Base-by-base conservation (phyloP, 2,113 vertebrate genomes). In the Periophthalmus modestus region DNA sequence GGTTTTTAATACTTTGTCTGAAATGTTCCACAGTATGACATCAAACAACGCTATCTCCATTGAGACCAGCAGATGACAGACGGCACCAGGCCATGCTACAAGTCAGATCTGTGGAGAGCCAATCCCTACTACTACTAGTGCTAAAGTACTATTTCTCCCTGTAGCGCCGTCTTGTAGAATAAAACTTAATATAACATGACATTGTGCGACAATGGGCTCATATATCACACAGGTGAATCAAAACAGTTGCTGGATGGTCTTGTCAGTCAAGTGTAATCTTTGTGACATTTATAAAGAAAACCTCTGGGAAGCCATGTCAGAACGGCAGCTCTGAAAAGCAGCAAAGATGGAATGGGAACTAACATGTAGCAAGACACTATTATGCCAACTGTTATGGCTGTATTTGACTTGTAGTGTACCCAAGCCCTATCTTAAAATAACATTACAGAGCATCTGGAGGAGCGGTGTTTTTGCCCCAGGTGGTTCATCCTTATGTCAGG, bases 381-480 rank as follows among this genome's bases (percentile, higher is more conserved):
- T 68, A 43, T 36, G 73, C 28, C 34, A n/a, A 5, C 12, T 12
- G 6, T 23, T 28, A 2, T 47, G 58, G 18, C 19, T 28, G 59
- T 57, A 43, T 47, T 19, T 43, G n/a, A 66, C 33, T 43, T 66
- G 33, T 46, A 14, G 39, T 36, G 46, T 24, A 5, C 10, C n/a
- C 34, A 47, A 46, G 33, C 23, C 15, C 4, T 16, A 34, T 72
- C 43, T 78, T 65, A 79, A 79, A 81, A 72, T 68, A 73, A 52
- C 54, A 77, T 66, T 33, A 19, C 18, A 67, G 57, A 71, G 34
- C 72, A 78, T 86, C 82, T 80, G 78, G 75, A 76, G 68, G 5
- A 71, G 58, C 75, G 68, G 48, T 2, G 24, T 23, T 58, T 58
- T 78, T 73, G 77, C 69, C 68, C 24, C 59, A 19, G 80, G 80